A percentile compares a stretch with the other conserved stretches of the same genome.
Conservation (phyloP, 2,888 invertebrate species). For the Sphinx pinastri region DNA sequence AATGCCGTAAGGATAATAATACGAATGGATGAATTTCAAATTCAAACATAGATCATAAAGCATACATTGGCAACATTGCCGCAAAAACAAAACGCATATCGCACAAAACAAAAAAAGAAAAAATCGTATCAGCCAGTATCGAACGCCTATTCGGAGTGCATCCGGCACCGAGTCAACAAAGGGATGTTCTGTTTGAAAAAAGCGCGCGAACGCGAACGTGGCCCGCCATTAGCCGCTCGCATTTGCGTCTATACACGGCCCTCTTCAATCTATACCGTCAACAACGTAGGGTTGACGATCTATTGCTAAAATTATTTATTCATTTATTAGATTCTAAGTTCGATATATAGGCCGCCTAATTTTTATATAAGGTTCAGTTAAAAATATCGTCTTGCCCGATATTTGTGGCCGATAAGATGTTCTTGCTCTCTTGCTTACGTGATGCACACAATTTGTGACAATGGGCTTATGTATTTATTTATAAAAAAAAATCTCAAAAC, state of each 20-base stretch:
- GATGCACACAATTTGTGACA: too few relatives aligned
- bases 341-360: too few relatives aligned
- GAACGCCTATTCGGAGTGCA: constrained; percentile 75
- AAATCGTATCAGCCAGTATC: constrained; percentile 66
- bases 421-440: too few relatives aligned
- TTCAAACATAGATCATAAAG: neutral
- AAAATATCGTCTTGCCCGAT: too few relatives aligned
- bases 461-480: too few relatives aligned
- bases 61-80: constrained; percentile 10
- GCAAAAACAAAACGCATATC: constrained; percentile 34
- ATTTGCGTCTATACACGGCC: constrained; percentile 74
- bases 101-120: constrained; percentile 54
- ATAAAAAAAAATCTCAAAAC: too few relatives aligned
- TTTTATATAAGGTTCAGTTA: too few relatives aligned
- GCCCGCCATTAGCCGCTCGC: constrained; percentile 79
- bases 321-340: too few relatives aligned
- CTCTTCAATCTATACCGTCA: constrained; percentile 79
- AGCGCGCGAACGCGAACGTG: constrained; percentile 76
- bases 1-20: neutral
- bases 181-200: constrained; percentile 79
- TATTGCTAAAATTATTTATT: constrained; percentile 3
- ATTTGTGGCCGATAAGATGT: too few relatives aligned
- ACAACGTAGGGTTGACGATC: constrained; percentile 64
- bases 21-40: neutral
- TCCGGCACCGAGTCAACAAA: constrained; percentile 76